Evolutionary conservation across 2,113 vertebrate species (phyloP).

Genomic region (Eptesicus fuscus): DNA sequence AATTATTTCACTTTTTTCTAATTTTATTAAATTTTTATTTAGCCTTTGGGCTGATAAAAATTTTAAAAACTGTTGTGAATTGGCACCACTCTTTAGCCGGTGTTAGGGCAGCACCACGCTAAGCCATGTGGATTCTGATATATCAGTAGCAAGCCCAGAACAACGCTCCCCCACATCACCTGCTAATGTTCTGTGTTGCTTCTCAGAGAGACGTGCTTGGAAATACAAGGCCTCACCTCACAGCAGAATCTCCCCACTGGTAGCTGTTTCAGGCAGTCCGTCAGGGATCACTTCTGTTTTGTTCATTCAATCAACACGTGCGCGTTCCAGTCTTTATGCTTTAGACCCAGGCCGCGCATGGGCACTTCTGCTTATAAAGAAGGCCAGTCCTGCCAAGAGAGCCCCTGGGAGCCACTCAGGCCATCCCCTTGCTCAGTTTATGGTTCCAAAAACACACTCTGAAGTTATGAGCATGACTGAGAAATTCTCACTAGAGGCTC

Average conservation of each 20-base stretch:
- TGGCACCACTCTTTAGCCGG: not conserved
- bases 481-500: not conserved
- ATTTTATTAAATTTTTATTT: conserved; percentile 3
- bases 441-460: not conserved
- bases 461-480: not conserved
- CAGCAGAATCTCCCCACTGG: not conserved
- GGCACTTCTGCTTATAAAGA: not conserved
- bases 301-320: not conserved
- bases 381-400: not conserved
- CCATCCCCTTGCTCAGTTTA: not conserved
- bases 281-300: not conserved
- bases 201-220: not conserved
- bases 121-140: not conserved
- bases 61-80: no score
- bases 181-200: not conserved
- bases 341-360: not conserved
- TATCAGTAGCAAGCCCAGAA: not conserved
- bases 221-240: not conserved
- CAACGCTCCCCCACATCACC: not conserved
- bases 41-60: not conserved
- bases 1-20: not conserved
- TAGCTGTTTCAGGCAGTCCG: not conserved
- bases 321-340: not conserved
- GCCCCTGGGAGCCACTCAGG: not conserved
- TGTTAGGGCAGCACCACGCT: not conserved